A percentile compares a stretch with the other conserved stretches of the same genome.
Conservation (phyloP, 2,113 vertebrate genomes). For the Myotis lucifugus region DNA sequence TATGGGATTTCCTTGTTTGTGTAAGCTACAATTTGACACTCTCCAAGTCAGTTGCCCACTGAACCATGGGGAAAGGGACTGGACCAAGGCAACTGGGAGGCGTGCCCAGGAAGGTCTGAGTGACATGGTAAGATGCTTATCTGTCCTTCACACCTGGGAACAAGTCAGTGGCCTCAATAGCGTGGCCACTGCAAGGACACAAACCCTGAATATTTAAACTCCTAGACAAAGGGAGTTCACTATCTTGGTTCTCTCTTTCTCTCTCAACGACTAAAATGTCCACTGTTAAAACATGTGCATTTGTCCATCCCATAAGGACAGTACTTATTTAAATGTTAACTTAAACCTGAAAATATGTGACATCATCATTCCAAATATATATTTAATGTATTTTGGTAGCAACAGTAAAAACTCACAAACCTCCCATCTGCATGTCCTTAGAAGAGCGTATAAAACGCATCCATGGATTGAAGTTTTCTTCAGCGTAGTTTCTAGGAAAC, state of each 20-base stretch:
- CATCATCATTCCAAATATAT: conserved; percentile 10
- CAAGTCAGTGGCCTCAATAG: too few relatives aligned
- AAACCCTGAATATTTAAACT: too few relatives aligned
- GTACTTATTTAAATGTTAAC: conserved; percentile 25
- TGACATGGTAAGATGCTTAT: too few relatives aligned
- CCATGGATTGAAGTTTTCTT: conserved; percentile 63
- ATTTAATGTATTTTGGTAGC: conserved; percentile 44
- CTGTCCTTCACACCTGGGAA: too few relatives aligned
- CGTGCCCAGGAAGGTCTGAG: too few relatives aligned
- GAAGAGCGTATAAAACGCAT: conserved; percentile 44
- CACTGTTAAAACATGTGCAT: neutral
- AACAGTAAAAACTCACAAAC: neutral
- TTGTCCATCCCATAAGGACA: neutral
- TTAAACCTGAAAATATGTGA: conserved; percentile 22
- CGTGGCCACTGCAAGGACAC: too few relatives aligned
- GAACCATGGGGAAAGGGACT: too few relatives aligned
- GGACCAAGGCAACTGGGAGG: too few relatives aligned
- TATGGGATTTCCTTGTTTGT: neutral
- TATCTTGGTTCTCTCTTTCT: too few relatives aligned
- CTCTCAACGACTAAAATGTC: neutral
- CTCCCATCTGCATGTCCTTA: conserved; percentile 48
- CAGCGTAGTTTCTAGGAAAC: conserved; percentile 77
- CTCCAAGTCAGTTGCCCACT: too few relatives aligned
- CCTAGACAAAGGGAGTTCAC: too few relatives aligned
- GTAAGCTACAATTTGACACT: too few relatives aligned